phyloP scores from a whole-genome alignment of 2,113 vertebrate genomes.

The Gymnogyps californianus region DNA sequence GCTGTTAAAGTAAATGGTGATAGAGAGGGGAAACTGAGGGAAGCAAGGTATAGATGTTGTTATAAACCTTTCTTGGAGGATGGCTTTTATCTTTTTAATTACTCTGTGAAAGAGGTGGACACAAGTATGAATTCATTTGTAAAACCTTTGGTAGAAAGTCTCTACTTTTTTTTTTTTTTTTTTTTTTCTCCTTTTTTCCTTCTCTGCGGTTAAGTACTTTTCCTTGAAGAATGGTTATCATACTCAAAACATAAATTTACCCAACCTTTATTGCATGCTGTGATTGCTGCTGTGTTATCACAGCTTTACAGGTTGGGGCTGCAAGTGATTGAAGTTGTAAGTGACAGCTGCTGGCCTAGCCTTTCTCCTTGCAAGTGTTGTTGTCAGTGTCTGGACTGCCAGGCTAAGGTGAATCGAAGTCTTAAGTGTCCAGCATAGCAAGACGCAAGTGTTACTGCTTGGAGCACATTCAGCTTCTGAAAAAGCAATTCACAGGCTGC shows the following conservation, averaged over 20 bases:
- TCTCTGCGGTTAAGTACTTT: neutral
- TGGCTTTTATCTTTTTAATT: neutral
- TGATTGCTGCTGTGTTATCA: conserved; percentile 50
- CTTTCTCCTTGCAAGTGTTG: neutral
- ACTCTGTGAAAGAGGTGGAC: neutral
- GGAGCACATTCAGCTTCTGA: neutral
- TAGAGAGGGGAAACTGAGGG: neutral
- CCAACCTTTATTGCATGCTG: neutral
- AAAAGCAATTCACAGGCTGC: conserved; percentile 9
- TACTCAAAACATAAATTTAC: neutral
- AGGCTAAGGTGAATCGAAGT: neutral
- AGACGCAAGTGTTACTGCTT: neutral
- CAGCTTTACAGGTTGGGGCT: conserved; percentile 24
- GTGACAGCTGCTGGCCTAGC: conserved; percentile 27
- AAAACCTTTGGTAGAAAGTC: neutral
- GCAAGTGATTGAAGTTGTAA: neutral
- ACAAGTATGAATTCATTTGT: neutral
- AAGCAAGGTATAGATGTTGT: neutral
- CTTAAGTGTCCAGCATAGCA: neutral
- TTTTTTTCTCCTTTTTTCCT: neutral
- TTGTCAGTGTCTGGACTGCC: neutral
- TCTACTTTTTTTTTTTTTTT: neutral
- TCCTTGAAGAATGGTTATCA: neutral
- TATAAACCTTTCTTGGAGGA: neutral
- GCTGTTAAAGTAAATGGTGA: neutral